Percentiles rank a stretch among this genome's conserved stretches.
Evolutionary conservation across 2,113 vertebrate genomes (phyloP).

Genomic region (Nycticebus coucang): DNA sequence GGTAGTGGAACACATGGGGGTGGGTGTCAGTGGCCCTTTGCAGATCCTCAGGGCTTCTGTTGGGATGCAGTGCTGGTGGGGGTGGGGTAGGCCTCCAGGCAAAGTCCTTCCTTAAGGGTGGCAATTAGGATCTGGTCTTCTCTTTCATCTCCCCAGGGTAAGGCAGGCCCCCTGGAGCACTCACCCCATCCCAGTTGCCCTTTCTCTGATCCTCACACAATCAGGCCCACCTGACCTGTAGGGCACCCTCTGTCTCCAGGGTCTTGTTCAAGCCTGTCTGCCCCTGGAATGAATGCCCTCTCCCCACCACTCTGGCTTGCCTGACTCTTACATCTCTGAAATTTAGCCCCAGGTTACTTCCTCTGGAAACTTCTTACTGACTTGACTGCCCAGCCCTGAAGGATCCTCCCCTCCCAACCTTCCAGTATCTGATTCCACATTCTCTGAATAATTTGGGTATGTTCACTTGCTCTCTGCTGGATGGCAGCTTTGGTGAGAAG

Average conservation of each 20-base stretch:
- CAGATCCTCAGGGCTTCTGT: not conserved
- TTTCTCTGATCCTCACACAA: not conserved
- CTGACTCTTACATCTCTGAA: slow-evolving; percentile 19
- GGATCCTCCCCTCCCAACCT: not conserved
- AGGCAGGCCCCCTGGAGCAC: not conserved
- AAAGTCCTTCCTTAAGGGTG: not conserved
- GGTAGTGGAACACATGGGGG: not conserved
- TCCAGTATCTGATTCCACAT: not conserved
- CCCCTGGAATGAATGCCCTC: not conserved
- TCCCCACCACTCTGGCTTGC: not conserved
- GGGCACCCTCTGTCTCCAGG: not conserved
- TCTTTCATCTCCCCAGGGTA: not conserved
- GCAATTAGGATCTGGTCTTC: not conserved
- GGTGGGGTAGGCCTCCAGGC: not conserved
- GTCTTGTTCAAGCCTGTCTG: not conserved
- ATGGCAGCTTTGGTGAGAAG: slow-evolving; percentile 39
- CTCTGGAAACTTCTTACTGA: slow-evolving; percentile 43
- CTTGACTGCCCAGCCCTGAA: not conserved
- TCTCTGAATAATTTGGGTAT: not conserved
- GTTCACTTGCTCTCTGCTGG: not conserved
- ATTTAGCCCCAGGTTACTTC: not conserved
- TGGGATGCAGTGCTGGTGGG: not conserved
- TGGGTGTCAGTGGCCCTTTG: slow-evolving; percentile 15
- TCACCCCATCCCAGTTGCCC: not conserved
- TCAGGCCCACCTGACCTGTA: not conserved